Conservation (phyloP, 2,113 vertebrate species). For the Aleadryas rufinucha region DNA sequence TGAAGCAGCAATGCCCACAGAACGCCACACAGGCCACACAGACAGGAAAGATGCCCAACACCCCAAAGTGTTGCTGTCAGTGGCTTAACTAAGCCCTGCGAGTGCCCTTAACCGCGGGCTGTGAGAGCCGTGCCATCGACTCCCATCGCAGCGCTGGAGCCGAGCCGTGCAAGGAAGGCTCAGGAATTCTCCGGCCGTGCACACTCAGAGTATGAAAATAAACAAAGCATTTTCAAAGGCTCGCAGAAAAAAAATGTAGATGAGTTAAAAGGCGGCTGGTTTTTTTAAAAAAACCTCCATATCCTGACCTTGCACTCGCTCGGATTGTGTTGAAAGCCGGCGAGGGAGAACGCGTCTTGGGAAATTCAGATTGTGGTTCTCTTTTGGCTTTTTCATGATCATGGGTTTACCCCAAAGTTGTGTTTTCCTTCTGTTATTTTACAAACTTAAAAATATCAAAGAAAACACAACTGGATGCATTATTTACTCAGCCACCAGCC, state of each 20-base stretch:
- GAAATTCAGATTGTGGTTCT: background rate
- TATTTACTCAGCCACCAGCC: slow-evolving; percentile 34
- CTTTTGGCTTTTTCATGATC: background rate
- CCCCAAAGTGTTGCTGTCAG: background rate
- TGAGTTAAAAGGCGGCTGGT: background rate
- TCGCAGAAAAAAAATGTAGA: background rate
- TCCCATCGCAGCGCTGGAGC: background rate
- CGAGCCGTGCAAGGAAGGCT: background rate
- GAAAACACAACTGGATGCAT: background rate
- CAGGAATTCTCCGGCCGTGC: background rate
- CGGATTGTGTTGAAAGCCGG: background rate
- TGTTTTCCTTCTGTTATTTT: background rate
- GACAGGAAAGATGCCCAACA: background rate
- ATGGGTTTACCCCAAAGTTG: background rate
- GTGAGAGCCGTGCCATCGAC: background rate
- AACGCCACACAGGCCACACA: rapidly evolving
- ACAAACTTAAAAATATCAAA: background rate
- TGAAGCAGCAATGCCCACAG: background rate
- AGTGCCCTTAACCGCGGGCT: background rate
- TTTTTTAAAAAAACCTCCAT: background rate
- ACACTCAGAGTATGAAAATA: background rate
- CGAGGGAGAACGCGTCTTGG: background rate
- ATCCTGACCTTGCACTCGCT: background rate
- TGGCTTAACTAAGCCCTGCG: background rate
- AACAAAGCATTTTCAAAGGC: slow-evolving; percentile 33